phyloP scores from a whole-genome alignment of 2,888 invertebrate genomes.

The Tipula confusa region DNA sequence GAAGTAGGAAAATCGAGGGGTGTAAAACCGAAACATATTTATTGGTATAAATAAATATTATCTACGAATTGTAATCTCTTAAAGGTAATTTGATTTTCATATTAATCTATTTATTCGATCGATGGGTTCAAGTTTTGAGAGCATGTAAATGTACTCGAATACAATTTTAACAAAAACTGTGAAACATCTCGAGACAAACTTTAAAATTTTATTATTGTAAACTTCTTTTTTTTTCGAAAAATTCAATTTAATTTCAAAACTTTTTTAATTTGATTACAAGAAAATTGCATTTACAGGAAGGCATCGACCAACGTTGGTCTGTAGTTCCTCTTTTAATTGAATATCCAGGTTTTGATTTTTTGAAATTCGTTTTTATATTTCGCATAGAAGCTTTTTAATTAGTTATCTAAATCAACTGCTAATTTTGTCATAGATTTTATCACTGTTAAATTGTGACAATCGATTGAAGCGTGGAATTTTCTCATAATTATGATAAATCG shows the following conservation, averaged over 20 bases:
- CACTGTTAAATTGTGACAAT: too few relatives aligned
- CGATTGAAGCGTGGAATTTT: too few relatives aligned
- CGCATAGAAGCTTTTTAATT: too few relatives aligned
- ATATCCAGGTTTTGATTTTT: too few relatives aligned
- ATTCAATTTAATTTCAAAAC: neutral
- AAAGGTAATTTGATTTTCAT: neutral
- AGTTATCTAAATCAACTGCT: too few relatives aligned
- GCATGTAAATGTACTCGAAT: neutral
- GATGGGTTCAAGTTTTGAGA: neutral
- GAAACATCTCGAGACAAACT: neutral
- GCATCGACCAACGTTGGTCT: too few relatives aligned
- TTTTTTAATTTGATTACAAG: neutral
- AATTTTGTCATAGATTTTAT: too few relatives aligned
- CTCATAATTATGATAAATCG: too few relatives aligned
- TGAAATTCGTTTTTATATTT: too few relatives aligned
- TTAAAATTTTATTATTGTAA: neutral
- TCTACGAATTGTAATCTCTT: neutral
- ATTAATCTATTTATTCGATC: neutral
- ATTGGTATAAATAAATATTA: neutral
- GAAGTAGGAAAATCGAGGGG: neutral
- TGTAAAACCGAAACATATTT: neutral
- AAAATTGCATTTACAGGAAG: slow-evolving; percentile 14
- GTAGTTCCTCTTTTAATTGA: too few relatives aligned
- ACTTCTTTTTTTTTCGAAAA: neutral
- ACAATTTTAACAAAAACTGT: neutral